Base-by-base conservation (phyloP, 1,140 invertebrate genomes). In the Bombus turneri region DNA sequence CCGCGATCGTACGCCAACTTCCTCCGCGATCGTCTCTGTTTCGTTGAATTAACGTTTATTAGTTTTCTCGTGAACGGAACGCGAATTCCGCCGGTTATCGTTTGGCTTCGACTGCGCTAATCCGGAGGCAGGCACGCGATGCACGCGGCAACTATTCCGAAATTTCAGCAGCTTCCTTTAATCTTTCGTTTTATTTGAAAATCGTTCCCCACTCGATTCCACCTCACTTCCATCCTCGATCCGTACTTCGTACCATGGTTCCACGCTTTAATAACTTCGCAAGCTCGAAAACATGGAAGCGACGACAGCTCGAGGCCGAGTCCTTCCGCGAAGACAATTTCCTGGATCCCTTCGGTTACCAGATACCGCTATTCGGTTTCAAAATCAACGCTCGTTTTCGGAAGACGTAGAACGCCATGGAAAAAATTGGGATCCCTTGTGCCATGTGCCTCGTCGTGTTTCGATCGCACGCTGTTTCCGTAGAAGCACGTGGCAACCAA, bases 21-120 rank as follows among this genome's bases (percentile, higher is more conserved):
- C 74, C 13, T 41, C 59, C 81, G 66, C 39, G 57, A 74, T 83
- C 81, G 74, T 79, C 79, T 66, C 84, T 89, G 83, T 91, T 92
- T 91, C 85, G 90, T 92, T 84, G 84, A 92, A 92, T 91, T 89
- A 92, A 92, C 87, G 91, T 90, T 92, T 92, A 92, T 92, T 92
- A 92, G 89, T 91, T 91, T 88, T 86, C 85, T 84, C 85, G 88
- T 78, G 84, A 53, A 78, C 76, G 80, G 76, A 74, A 71, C 87
- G 83, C 91, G 92, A 91, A 92, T 92, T 90, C 87, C 75, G 72
- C 28, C 81, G 80, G 84, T 91, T 92, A 91, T 91, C 91, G 83
- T 83, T 81, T 73, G 73, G 84, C 77, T 81, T 64, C 81, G 62
- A 53, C 53, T 76, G 68, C 82, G 86, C 81, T 89, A 91, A 87